Percentiles rank a stretch among this genome's conserved stretches.
Conservation (phyloP, 53 echinoderm and acorn worm species). For the Echinometra lucunter region DNA sequence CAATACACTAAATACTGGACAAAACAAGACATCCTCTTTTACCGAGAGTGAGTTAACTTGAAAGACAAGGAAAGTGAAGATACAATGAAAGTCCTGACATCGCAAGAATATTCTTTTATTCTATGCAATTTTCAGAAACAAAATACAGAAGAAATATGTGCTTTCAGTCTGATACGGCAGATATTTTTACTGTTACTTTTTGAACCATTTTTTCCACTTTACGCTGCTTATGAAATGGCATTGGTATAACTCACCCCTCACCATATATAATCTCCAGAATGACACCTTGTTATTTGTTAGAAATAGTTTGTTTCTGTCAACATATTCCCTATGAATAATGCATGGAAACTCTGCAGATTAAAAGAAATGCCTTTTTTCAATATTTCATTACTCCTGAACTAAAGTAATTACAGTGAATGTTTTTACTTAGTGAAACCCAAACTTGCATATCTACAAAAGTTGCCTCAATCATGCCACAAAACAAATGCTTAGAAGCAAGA, state of each 20-base stretch:
- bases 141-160: slow-evolving; percentile 44
- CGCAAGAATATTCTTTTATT: slow-evolving; percentile 30
- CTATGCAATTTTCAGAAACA: slow-evolving; percentile 54
- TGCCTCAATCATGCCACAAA: neutral
- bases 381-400: neutral
- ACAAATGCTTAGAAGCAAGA: neutral
- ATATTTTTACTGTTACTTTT: slow-evolving; percentile 52
- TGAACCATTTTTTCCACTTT: slow-evolving; percentile 23
- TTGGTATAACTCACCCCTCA: neutral
- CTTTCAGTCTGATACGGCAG: slow-evolving; percentile 59
- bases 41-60: neutral
- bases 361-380: neutral
- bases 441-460: neutral
- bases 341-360: neutral
- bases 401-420: neutral
- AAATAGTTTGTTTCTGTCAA: neutral
- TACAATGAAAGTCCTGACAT: neutral
- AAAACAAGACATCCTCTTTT: neutral
- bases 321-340: neutral
- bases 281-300: neutral
- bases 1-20: neutral
- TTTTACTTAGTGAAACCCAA: neutral
- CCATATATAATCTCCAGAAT: neutral
- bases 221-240: neutral
- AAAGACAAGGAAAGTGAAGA: slow-evolving; percentile 10